Base-by-base conservation (phyloP, 2,113 vertebrate genomes). In the Daboia siamensis region DNA sequence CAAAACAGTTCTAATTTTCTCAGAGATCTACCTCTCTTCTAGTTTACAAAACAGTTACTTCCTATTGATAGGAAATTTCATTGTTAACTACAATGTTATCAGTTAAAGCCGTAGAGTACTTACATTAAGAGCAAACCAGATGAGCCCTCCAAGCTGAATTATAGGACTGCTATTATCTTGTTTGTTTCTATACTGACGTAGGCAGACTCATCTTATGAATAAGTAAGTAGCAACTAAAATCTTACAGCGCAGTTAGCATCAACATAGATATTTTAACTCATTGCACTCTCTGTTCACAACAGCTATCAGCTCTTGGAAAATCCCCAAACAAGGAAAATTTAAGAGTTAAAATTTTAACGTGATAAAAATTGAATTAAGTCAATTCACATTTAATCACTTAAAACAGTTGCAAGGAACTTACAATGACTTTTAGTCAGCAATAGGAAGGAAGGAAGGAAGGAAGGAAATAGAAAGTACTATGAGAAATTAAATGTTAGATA, bases 1-100 rank as follows among this genome's bases (percentile, higher is more conserved):
- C 52, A 51, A 0, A 88, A 90, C 64, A 29, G n/a, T 87, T 51
- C 69, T 51, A 69, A 46, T 10, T 92, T 93, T 94, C 69, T 33
- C 85, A 96, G 93, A 95, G 95, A 93, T 90, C 92, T 20, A 52
- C 93, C 26, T 74, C 17, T 93, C 88, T 94, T 91, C 52, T 54
- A 46, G 59, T 29, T 87, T 59, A 84, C 12, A 57, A 52, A 84
- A 48, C 5, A 84, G 52, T 52, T 84, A 44, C 4, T 88, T 51
- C 69, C 21, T 12, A 48, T 4, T 52, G 93, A 24, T 0, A 20
- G 64, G 85, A 23, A 89, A 23, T 51, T 54, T 92, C 29, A 93
- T 46, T 44, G 33, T 80, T 7, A 57, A 92, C 21, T 48, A 26
- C 1, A 87, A 17, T 0, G 0, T 86, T 94, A 94, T 48, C 8